Evolutionary conservation across 2,113 vertebrate genomes (phyloP).

Genomic region (Nothobranchius furzeri): DNA sequence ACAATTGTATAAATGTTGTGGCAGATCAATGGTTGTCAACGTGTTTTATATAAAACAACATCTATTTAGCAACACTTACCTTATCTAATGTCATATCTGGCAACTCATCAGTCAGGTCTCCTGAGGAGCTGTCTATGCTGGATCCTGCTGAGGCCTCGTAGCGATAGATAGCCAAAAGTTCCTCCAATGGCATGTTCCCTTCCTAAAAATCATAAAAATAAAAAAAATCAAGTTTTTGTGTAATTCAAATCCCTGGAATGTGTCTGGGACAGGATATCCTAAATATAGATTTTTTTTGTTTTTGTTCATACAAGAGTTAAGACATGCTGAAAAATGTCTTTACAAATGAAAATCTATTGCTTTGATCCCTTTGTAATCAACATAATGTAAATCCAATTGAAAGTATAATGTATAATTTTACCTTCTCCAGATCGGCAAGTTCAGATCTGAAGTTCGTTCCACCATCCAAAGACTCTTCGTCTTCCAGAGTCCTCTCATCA

Average conservation of each 20-base stretch:
- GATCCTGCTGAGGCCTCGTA: conserved; percentile 89
- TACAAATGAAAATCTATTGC: background rate
- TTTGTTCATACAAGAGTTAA: too few species aligned
- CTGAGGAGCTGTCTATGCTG: conserved; percentile 92
- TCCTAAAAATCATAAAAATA: conserved; percentile 76
- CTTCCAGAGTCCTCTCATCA: conserved; percentile 94
- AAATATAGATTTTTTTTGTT: too few species aligned
- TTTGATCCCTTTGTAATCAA: background rate
- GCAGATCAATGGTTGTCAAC: background rate
- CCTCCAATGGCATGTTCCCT: conserved; percentile 96
- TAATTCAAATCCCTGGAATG: too few species aligned
- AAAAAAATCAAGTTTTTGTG: background rate
- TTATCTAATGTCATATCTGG: conserved; percentile 99
- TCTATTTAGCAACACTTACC: conserved; percentile 71
- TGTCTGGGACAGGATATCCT: too few species aligned
- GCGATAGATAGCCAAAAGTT: conserved; percentile 94
- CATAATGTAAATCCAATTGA: too few species aligned
- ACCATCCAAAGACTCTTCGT: conserved; percentile 94
- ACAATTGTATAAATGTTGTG: background rate
- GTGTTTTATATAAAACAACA: background rate
- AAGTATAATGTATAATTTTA: conserved; percentile 54
- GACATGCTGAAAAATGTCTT: background rate
- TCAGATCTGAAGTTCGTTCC: conserved; percentile 91
- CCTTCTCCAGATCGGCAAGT: conserved; percentile 98
- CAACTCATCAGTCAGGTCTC: conserved; percentile 93